A percentile compares a stretch with the other conserved stretches of the same genome.
These are phyloP conservation scores for Pseudonaja textilis DNA, from an alignment of 2,113 vertebrate species.

Conservation along the genomic window DNA sequence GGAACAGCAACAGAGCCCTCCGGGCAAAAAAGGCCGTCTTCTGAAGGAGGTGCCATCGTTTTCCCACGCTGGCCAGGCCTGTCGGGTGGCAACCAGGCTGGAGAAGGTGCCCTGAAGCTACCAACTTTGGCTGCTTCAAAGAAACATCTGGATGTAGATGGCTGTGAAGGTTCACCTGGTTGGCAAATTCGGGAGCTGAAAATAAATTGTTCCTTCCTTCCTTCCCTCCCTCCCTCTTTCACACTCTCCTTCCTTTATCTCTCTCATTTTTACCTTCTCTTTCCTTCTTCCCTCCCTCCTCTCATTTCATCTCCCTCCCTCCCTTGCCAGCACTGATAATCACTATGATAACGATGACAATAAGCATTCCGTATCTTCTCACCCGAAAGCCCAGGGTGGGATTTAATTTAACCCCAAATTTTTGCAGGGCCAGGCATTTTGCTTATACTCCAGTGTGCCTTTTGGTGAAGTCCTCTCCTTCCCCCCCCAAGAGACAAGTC, in stretches of 20 bases:
- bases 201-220: neutral
- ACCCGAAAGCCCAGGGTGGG: neutral
- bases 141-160: neutral
- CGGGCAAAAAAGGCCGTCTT: neutral
- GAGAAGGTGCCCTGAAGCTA: neutral
- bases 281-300: no score
- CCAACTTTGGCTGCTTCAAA: neutral
- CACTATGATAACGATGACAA: neutral
- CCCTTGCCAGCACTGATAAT: neutral
- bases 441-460: neutral
- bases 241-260: neutral
- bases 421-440: neutral
- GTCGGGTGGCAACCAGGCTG: neutral
- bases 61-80: neutral
- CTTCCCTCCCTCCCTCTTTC: neutral
- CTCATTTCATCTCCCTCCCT: neutral
- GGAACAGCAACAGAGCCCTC: neutral
- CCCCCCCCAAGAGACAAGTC: neutral
- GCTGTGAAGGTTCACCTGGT: neutral
- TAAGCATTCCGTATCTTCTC: neutral
- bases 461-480: neutral
- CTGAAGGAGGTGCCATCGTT: neutral
- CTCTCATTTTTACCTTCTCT: neutral
- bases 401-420: neutral
- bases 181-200: neutral